Evolutionary conservation across 2,888 invertebrate species (phyloP), one percentile per base, ranked within the genome.

Genomic region (Ophioninae sp.): DNA sequence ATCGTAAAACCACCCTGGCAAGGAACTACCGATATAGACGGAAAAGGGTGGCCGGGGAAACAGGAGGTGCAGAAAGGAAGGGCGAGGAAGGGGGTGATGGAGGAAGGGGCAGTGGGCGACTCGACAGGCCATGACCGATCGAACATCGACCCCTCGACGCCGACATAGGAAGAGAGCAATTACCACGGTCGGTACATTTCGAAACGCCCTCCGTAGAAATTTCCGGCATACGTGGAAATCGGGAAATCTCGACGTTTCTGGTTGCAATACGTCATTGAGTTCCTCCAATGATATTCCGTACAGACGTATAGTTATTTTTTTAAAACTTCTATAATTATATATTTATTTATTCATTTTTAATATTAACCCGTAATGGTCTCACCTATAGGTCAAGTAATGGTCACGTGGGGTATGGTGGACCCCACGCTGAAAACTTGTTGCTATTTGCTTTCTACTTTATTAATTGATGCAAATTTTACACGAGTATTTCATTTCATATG

Each of bases 1-100:
- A 74, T 87, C 87, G 88, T 90, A 90, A 90, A 90, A 88, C 79
- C 84, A 37, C 41, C 10, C 22, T 58, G 63, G 65, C 37, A 79
- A 77, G 73, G 58, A 82, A 74, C 67, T 30, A 79, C 75, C 2
- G 13, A 51, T 51, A 51, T 51, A 51, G 51, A 13, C 61, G 76
- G 67, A 39, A 20, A 37, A 39, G 10, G 71, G 13, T 58, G 10
- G 64, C 8, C 39, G 30, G 51, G 22, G 65, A 39, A 58, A 39
- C 17, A 75, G 58, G 56, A 20, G 64, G 58, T 56, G 23, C 37
- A 17, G 13, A 75, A 75, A 58, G 72, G 20, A 67, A 76, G 63
- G 22, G 68, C 37, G 76, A 71, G 22, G 64, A 67, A 68, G 61
- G 20, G 7, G 30, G 78, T 58, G 61, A n/a, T 67, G 61, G 73